Evolutionary conservation across 64 coral and sea anemone species (phyloP).

Genomic region (Acropora yongei): DNA sequence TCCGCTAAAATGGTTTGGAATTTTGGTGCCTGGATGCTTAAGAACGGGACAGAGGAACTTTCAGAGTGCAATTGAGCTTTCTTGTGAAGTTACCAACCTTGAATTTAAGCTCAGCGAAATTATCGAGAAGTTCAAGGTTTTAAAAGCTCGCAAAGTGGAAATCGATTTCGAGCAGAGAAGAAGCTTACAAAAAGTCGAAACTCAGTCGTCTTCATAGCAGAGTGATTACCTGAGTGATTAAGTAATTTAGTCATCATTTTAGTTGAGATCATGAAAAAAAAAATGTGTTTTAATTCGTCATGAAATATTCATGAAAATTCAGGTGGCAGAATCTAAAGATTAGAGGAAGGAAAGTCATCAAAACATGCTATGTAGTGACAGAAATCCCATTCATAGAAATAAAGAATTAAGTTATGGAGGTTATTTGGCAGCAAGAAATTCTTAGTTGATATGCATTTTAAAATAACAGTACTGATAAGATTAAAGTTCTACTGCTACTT

Average conservation of each 20-base stretch:
- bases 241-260: too few relatives aligned
- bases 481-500: too few relatives aligned
- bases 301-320: conserved; percentile 45
- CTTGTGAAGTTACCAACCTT: conserved; percentile 77
- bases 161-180: not conserved
- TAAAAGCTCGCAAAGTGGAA: conserved; percentile 13
- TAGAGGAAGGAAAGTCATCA: not conserved
- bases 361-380: not conserved
- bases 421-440: too few relatives aligned
- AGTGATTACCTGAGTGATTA: not conserved
- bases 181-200: not conserved
- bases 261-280: not conserved
- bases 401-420: too few relatives aligned
- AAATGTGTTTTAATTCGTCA: not conserved
- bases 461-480: not conserved
- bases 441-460: too few relatives aligned
- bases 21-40: conserved; percentile 82
- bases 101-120: conserved; percentile 66
- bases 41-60: conserved; percentile 76
- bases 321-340: not conserved
- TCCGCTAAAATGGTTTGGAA: conserved; percentile 91
- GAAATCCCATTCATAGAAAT: too few relatives aligned
- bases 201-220: not conserved
- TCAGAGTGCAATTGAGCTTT: conserved; percentile 72
- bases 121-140: conserved; percentile 46